Conservation (phyloP, 2,888 invertebrate species). For the Adela reaumurella region DNA sequence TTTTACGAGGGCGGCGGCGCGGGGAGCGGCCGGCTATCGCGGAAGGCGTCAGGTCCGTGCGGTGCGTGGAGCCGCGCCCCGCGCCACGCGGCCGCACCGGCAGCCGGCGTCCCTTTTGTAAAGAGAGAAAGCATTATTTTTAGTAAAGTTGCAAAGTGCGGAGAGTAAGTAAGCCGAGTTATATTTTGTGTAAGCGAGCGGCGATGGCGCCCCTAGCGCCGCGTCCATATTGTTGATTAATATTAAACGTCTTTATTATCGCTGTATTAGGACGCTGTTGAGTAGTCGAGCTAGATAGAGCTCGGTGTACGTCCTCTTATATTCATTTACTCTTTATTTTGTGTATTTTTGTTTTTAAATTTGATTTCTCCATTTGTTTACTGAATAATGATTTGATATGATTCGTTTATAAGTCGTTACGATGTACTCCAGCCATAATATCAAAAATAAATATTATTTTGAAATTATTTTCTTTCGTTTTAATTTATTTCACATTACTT, state of each 20-base stretch:
- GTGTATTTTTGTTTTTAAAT: not conserved
- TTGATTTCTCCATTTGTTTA: not conserved
- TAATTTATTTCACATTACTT: slow-evolving; percentile 18
- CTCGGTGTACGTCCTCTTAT: not conserved
- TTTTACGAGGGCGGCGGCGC: not conserved
- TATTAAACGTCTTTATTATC: not conserved
- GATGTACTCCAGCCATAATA: slow-evolving; percentile 57
- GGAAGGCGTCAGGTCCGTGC: not conserved
- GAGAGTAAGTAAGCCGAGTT: not conserved
- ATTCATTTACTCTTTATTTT: not conserved
- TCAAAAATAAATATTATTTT: slow-evolving; percentile 56
- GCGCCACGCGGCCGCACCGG: too few relatives aligned
- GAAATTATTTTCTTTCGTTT: slow-evolving; percentile 24
- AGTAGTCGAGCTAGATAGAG: too few relatives aligned
- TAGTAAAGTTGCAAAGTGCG: not conserved
- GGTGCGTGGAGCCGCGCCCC: not conserved
- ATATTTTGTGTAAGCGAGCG: not conserved
- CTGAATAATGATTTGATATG: slow-evolving; percentile 28
- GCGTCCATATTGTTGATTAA: not conserved
- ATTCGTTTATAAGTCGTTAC: slow-evolving; percentile 54
- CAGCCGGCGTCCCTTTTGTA: not conserved
- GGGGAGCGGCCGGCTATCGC: too few relatives aligned
- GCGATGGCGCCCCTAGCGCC: not conserved
- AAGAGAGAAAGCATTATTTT: not conserved
- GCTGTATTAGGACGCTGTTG: not conserved